A percentile compares a stretch with the other conserved stretches of the same genome.
Conservation (phyloP, 2,113 vertebrate species). For the Cyanoderma ruficeps region DNA sequence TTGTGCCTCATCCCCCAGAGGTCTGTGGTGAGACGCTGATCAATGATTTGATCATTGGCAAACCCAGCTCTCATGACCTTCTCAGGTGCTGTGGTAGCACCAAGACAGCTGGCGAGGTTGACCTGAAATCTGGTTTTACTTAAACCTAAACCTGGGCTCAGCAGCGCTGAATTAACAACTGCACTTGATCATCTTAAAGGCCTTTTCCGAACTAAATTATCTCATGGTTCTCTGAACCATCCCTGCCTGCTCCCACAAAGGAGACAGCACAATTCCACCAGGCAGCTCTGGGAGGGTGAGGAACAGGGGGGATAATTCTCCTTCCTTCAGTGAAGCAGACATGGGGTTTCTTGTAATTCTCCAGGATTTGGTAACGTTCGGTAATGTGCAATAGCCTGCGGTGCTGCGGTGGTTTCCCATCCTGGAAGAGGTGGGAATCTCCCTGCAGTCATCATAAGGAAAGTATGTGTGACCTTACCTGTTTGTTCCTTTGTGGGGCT, state of each 20-base stretch:
- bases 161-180: background rate
- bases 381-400: background rate
- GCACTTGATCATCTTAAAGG: background rate
- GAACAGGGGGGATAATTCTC: fast-evolving
- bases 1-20: background rate
- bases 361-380: background rate
- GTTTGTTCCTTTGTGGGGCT: background rate
- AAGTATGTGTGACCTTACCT: background rate
- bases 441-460: background rate
- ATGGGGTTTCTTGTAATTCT: background rate
- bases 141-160: background rate
- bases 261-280: background rate
- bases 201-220: background rate
- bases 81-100: background rate
- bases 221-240: background rate
- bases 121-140: background rate
- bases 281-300: background rate
- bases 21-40: fast-evolving
- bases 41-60: background rate
- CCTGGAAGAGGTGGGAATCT: background rate
- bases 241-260: background rate
- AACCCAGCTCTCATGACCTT: fast-evolving
- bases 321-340: background rate
- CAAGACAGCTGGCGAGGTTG: fast-evolving
- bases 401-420: background rate